A percentile compares a stretch with the other conserved stretches of the same genome.
Conservation (phyloP, 2,113 vertebrate species). For the Cathartes aura region DNA sequence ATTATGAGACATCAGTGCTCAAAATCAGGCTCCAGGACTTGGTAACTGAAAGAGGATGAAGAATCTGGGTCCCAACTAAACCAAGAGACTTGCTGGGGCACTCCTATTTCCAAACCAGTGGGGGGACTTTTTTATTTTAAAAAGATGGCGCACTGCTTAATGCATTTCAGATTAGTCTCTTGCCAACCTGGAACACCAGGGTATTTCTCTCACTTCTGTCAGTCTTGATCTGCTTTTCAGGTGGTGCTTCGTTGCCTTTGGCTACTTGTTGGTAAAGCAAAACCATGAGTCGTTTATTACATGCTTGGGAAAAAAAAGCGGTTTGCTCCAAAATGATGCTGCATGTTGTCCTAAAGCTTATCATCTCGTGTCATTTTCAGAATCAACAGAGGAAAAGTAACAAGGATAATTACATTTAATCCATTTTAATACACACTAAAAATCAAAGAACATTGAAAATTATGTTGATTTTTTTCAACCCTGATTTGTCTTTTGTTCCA, state of each 20-base stretch:
- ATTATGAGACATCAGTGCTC: background rate
- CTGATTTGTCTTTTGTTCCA: conserved; percentile 34
- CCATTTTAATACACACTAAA: background rate
- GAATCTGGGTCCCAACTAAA: background rate
- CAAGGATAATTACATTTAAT: conserved; percentile 9
- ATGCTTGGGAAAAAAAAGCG: background rate
- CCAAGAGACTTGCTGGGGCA: background rate
- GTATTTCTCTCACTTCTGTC: background rate
- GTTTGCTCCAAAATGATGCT: background rate
- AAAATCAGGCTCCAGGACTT: background rate
- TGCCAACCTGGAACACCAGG: background rate
- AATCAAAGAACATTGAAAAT: background rate
- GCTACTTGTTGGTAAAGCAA: background rate
- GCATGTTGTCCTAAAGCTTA: background rate
- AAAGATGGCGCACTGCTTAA: background rate
- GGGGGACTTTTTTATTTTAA: background rate
- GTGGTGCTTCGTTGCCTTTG: background rate
- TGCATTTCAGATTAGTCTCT: background rate
- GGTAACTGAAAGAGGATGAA: background rate
- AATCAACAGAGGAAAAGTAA: background rate
- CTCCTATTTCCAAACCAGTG: background rate
- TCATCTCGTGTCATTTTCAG: background rate
- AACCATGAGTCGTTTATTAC: background rate
- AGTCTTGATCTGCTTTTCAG: background rate
- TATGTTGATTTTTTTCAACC: background rate